Evolutionary conservation across 2,888 invertebrate genomes (phyloP).

Genomic region (Gastrophysa polygoni): DNA sequence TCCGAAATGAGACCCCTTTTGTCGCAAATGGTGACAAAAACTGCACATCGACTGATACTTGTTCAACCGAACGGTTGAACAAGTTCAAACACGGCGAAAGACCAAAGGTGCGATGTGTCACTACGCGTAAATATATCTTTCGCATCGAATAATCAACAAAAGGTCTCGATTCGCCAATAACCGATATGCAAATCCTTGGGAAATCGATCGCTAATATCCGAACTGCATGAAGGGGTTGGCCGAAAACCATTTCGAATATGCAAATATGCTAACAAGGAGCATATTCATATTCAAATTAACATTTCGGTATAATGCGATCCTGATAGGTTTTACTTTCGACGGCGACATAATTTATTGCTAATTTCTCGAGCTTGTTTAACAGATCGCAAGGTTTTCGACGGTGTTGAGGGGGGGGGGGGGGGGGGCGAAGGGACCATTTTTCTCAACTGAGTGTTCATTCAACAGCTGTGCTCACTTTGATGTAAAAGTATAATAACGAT

Average conservation of each 20-base stretch:
- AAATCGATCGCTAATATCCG: slow-evolving; percentile 36
- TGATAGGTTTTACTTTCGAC: slow-evolving; percentile 35
- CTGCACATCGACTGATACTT: background rate
- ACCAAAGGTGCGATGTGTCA: slow-evolving; percentile 7
- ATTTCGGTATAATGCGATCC: slow-evolving; percentile 34
- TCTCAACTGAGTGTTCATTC: no score
- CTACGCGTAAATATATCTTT: slow-evolving; percentile 11
- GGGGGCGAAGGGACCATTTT: no score
- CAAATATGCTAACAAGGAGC: slow-evolving; percentile 45
- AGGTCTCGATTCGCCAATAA: slow-evolving; percentile 28
- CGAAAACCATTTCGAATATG: slow-evolving; percentile 42
- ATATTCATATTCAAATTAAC: slow-evolving; percentile 48
- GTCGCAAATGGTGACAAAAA: background rate
- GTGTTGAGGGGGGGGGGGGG: no score
- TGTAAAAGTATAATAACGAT: no score
- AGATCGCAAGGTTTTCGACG: slow-evolving; percentile 6
- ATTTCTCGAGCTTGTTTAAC: slow-evolving; percentile 34
- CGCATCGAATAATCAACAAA: slow-evolving; percentile 16
- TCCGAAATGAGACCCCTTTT: background rate
- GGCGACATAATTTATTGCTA: slow-evolving; percentile 41
- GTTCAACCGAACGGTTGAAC: slow-evolving; percentile 1
- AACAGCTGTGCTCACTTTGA: no score
- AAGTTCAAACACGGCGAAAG: background rate
- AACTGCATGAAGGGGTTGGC: slow-evolving; percentile 34
- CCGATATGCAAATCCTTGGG: slow-evolving; percentile 35